These are phyloP conservation scores for Entosphenus tridentatus DNA, from an alignment of 2,113 vertebrate genomes.

Conservation along the genomic window DNA sequence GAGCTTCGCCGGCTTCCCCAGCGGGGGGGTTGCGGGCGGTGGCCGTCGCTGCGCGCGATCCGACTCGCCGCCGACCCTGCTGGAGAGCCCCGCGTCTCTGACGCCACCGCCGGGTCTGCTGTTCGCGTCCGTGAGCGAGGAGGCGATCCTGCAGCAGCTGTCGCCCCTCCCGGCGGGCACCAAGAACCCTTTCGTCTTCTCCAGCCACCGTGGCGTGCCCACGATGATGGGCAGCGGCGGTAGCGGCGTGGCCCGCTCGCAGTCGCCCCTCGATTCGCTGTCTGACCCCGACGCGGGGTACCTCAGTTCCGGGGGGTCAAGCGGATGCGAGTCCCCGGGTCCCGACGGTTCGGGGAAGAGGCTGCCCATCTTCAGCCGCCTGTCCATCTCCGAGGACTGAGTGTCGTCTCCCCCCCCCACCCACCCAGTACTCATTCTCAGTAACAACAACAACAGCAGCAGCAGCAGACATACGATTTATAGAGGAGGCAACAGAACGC, in stretches of 20 bases:
- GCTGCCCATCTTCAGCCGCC: conserved; percentile 98
- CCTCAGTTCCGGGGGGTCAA: conserved; percentile 75
- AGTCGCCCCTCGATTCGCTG: conserved; percentile 43
- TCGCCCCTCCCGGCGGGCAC: conserved; percentile 48
- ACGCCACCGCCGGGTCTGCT: conserved; percentile 61
- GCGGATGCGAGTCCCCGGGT: conserved; percentile 74
- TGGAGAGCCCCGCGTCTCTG: conserved; percentile 63
- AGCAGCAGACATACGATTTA: too few species aligned
- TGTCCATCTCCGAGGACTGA: conserved; percentile 84
- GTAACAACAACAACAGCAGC: too few species aligned
- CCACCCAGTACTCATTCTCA: too few species aligned
- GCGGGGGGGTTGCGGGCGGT: conserved; percentile 12
- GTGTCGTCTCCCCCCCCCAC: too few species aligned
- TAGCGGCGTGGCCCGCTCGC: conserved; percentile 44
- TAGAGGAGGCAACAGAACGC: too few species aligned
- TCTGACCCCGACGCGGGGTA: conserved; percentile 39
- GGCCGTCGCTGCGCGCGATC: neutral
- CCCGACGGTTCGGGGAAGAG: conserved; percentile 64
- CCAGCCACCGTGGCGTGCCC: conserved; percentile 32
- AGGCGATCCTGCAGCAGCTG: conserved; percentile 29
- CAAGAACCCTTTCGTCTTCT: conserved; percentile 82
- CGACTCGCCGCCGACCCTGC: neutral
- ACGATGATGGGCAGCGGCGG: conserved; percentile 55
- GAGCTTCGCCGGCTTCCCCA: conserved; percentile 70
- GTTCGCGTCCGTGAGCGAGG: conserved; percentile 22